Percentiles rank a stretch among this genome's conserved stretches.
phyloP scores from a whole-genome alignment of 2,797 vertebrate genomes.

The Microchirus variegatus region DNA sequence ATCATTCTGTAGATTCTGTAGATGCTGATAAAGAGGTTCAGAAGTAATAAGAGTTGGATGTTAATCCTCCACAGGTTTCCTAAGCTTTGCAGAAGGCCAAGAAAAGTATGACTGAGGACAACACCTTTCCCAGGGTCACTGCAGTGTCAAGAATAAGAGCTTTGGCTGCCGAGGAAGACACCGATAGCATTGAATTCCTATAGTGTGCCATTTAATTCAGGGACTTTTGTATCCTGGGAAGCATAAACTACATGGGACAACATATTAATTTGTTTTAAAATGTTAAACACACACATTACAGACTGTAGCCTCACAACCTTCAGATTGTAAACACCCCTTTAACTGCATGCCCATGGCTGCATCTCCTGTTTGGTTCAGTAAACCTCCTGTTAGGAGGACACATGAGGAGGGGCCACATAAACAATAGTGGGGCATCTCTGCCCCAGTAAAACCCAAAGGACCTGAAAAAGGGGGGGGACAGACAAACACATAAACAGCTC shows the following conservation, averaged over 20 bases:
- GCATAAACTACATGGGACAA: too few species aligned
- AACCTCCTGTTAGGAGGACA: constrained; percentile 8
- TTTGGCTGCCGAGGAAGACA: neutral
- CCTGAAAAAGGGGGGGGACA: constrained; percentile 6
- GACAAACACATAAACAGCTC: constrained; percentile 16
- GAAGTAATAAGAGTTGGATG: constrained; percentile 1
- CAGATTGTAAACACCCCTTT: neutral
- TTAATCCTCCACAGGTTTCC: constrained; percentile 51
- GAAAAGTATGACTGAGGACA: neutral
- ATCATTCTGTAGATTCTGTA: constrained; percentile 38
- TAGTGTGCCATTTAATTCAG: too few species aligned
- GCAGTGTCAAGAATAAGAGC: neutral
- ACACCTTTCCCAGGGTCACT: constrained; percentile 7
- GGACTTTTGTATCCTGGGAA: too few species aligned
- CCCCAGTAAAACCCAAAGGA: constrained; percentile 18
- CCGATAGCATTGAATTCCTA: too few species aligned
- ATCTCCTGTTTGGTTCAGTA: constrained; percentile 30
- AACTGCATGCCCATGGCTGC: neutral
- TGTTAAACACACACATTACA: too few species aligned
- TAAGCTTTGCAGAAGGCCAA: constrained; percentile 42
- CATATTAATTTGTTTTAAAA: too few species aligned
- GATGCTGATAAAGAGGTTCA: constrained; percentile 43
- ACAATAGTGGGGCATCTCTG: constrained; percentile 54
- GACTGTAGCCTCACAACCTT: too few species aligned
- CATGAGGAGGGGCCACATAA: constrained; percentile 68